Base-by-base conservation (phyloP, 1,140 invertebrate species). In the Muscidifurax raptorellus region DNA sequence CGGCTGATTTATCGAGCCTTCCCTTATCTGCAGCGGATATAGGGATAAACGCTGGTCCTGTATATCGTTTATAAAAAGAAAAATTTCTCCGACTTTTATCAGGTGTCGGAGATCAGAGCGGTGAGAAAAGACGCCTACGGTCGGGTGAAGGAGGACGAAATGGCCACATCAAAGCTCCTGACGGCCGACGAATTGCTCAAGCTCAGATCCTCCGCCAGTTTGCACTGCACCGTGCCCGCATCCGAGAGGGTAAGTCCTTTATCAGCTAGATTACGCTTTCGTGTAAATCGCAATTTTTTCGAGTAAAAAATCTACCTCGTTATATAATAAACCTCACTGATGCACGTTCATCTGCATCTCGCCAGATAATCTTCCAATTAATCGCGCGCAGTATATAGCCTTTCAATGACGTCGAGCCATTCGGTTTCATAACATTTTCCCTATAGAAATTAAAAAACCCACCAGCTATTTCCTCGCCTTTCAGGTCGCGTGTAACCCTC, bases 401-500 rank as follows among this genome's bases (percentile, higher is more conserved):
- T n/a, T n/a, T 32, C 44, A 10, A 47, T 47, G 44, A 47, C 44
- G 3, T 32, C 44, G 13, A 15, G 2, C 9, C 44, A 47, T 47
- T 10, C 13, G 9, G 10, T 47, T 47, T 47, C 44, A 47, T 47
- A 47, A 47, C 44, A 47, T 6, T 40, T 10, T 40, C n/a, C n/a
- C n/a, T n/a, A n/a, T n/a, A n/a, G n/a, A n/a, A n/a, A n/a, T n/a
- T n/a, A n/a, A n/a, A n/a, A n/a, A n/a, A n/a, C n/a, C n/a, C n/a
- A n/a, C n/a, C n/a, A 18, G 18, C 18, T 59, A 18, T n/a, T 59
- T 59, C 52, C 52, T n/a, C 22, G 22, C 7, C 28, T 64, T 44
- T 36, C 47, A 92, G 90, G 32, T 92, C 87, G 80, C 83, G 1
- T 96, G 95, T 83, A 90, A 95, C 86, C 93, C 95, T 0, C 66